Base-by-base conservation (phyloP, 2,113 vertebrate species). In the Onychostruthus taczanowskii region DNA sequence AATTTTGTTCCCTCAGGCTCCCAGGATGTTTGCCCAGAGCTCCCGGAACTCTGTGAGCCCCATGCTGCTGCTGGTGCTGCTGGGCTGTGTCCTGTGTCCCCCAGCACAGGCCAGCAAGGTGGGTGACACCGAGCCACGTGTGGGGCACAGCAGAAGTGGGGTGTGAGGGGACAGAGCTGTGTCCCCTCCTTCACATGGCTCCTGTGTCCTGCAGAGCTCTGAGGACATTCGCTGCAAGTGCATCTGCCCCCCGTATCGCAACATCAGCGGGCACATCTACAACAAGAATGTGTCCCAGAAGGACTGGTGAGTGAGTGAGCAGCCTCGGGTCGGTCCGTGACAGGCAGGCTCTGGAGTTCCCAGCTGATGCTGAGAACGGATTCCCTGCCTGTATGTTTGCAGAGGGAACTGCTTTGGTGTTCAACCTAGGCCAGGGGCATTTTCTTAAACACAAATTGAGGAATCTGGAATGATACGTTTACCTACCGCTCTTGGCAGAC, bases 161-260 rank as follows among this genome's bases (percentile, higher is more conserved):
- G 14, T 37, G 41, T 14, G 49, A 72, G 72, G 53, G 63, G 56
- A 50, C 73, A 72, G 53, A 49, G 21, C 22, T n/a, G 27, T 43
- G 41, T 76, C 13, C 47, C 21, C 15, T 68, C 47, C 55, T 53
- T 90, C 35, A 84, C 30, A 2, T 15, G 18, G 47, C 63, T 84
- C 56, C 84, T 90, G 31, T 90, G 81, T 39, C 78, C 94, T 87
- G 11, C 97, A 99, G 99, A 99, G 96, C 93, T 99, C 98, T 2
- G 99, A 99, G 97, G 99, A 99, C 93, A 98, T 99, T 63, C 98
- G 99, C 83, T 99, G 99, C 98, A 99, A 99, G 93, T 99, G 99
- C 93, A 99, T 99, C 97, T 99, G 99, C 55, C 99, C 99, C 6
- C 99, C 99, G 0, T 99, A 99, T 77, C 98, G 99, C 84, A 99